phyloP scores from a whole-genome alignment of 2,113 vertebrate species.

The Eleginops maclovinus region DNA sequence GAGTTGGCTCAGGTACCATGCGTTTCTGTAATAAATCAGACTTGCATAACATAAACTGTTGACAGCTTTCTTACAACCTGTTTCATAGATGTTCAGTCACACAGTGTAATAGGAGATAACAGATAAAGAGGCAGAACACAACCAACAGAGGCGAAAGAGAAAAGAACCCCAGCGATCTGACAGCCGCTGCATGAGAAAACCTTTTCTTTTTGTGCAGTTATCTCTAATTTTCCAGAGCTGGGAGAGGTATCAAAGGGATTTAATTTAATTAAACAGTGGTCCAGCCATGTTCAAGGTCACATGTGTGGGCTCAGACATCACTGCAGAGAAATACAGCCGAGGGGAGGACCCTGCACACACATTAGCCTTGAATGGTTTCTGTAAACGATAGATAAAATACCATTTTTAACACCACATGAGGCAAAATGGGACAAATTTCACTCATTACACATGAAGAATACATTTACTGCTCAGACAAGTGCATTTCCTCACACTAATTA shows the following conservation, averaged over 20 bases:
- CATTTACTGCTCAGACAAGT: slow-evolving; percentile 17
- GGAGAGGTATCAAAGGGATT: slow-evolving; percentile 47
- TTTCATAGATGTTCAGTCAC: slow-evolving; percentile 44
- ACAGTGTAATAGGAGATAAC: slow-evolving; percentile 46
- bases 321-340: slow-evolving; percentile 8
- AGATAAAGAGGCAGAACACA: slow-evolving; percentile 39
- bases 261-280: slow-evolving; percentile 64
- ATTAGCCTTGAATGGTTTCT: slow-evolving; percentile 23
- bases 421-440: slow-evolving; percentile 16
- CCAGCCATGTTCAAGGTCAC: slow-evolving; percentile 57
- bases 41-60: slow-evolving; percentile 42
- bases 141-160: slow-evolving; percentile 18
- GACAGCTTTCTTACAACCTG: slow-evolving; percentile 44
- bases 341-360: slow-evolving; percentile 22
- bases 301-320: slow-evolving; percentile 30
- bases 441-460: slow-evolving; percentile 14
- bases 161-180: slow-evolving; percentile 16
- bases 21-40: slow-evolving; percentile 44
- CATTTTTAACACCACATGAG: slow-evolving; percentile 34
- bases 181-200: slow-evolving; percentile 27
- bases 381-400: slow-evolving; percentile 23
- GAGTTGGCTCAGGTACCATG: slow-evolving; percentile 32
- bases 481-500: slow-evolving; percentile 17
- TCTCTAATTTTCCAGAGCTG: slow-evolving; percentile 53
- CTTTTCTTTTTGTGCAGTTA: slow-evolving; percentile 38